A percentile compares a stretch with the other conserved stretches of the same genome.
phyloP scores from a whole-genome alignment of 2,113 vertebrate genomes.

The Corythoichthys haematopterus region DNA sequence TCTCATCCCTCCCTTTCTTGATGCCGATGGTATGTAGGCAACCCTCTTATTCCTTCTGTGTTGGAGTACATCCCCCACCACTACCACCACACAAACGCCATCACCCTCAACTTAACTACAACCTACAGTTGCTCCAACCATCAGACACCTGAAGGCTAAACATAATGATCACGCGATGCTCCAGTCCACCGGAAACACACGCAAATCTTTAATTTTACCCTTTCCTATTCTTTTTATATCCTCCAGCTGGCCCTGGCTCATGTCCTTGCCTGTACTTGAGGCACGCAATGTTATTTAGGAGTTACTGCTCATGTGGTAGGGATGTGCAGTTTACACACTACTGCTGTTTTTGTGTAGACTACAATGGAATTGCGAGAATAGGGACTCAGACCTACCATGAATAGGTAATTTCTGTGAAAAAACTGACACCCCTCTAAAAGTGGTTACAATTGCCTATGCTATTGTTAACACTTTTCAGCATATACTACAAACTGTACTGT shows the following conservation, averaged over 20 bases:
- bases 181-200: slow-evolving; percentile 81
- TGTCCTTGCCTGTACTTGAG: slow-evolving; percentile 64
- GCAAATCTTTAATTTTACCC: slow-evolving; percentile 66
- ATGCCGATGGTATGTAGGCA: slow-evolving; percentile 65
- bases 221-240: slow-evolving; percentile 27
- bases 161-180: slow-evolving; percentile 92
- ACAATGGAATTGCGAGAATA: slow-evolving; percentile 12
- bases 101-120: slow-evolving; percentile 65
- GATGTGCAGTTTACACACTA: slow-evolving; percentile 35
- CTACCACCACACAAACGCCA: slow-evolving; percentile 44
- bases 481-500: neutral
- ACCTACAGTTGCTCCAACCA: slow-evolving; percentile 74
- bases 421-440: neutral
- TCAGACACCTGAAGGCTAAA: slow-evolving; percentile 95
- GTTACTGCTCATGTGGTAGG: slow-evolving; percentile 4
- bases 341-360: slow-evolving; percentile 74
- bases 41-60: slow-evolving; percentile 78
- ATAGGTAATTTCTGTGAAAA: neutral
- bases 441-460: neutral
- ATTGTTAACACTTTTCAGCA: too few species aligned
- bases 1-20: slow-evolving; percentile 50
- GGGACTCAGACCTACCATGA: neutral
- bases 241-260: slow-evolving; percentile 25
- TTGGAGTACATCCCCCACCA: slow-evolving; percentile 79
- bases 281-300: slow-evolving; percentile 70